A percentile compares a stretch with the other conserved stretches of the same genome.
Evolutionary conservation across 2,113 vertebrate genomes (phyloP).

Genomic region (Gallinago jamesoni): DNA sequence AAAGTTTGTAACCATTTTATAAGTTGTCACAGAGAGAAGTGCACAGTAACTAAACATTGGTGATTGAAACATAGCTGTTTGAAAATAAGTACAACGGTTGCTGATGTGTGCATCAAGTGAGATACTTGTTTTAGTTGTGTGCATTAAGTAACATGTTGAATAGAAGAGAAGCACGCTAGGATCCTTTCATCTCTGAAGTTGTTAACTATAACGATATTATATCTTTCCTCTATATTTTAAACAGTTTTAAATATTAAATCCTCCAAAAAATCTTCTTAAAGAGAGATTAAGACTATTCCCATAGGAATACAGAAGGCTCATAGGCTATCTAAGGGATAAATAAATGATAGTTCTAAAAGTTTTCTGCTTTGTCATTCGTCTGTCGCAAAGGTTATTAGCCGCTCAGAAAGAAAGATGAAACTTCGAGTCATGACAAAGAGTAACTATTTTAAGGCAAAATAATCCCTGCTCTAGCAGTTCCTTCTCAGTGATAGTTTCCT

Average conservation of each 20-base stretch:
- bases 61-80: background rate
- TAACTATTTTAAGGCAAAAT: background rate
- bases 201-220: background rate
- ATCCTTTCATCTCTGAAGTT: background rate
- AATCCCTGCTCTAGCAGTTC: background rate
- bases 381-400: background rate
- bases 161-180: background rate
- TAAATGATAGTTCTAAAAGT: background rate
- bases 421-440: background rate
- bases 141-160: background rate
- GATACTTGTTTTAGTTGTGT: background rate
- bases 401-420: background rate
- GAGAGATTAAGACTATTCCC: background rate
- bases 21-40: background rate
- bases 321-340: background rate
- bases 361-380: background rate
- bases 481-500: background rate
- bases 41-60: background rate
- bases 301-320: background rate
- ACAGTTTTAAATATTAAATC: background rate
- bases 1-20: background rate
- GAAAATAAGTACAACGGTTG: background rate
- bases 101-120: background rate
- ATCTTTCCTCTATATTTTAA: background rate
- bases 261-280: background rate